phyloP scores from a whole-genome alignment of 2,113 vertebrate species.

The Macrotis lagotis region DNA sequence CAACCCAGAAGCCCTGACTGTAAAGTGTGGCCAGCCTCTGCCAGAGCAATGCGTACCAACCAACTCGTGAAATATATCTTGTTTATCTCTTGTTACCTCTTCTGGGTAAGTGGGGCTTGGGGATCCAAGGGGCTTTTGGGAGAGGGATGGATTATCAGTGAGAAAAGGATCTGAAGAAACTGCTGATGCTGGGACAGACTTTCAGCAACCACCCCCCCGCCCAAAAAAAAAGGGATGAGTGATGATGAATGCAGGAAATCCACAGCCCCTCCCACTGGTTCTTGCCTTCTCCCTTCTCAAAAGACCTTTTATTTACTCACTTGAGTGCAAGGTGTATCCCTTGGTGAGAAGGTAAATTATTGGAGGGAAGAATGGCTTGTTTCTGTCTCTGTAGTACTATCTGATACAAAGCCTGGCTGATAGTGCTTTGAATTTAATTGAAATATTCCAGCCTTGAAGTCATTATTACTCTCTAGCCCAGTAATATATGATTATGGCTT shows the following conservation, averaged over 20 bases:
- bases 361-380: neutral
- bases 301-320: neutral
- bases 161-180: neutral
- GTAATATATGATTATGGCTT: neutral
- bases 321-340: neutral
- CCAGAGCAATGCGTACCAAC: conserved; percentile 59
- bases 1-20: neutral
- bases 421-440: neutral
- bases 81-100: conserved; percentile 85
- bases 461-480: neutral
- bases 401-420: neutral
- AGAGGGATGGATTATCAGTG: neutral
- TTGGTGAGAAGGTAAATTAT: neutral
- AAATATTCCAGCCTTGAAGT: neutral
- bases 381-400: neutral
- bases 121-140: neutral
- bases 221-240: neutral
- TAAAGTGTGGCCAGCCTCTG: neutral
- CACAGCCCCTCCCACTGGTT: neutral
- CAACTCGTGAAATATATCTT: conserved; percentile 83
- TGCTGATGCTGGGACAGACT: neutral
- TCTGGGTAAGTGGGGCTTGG: conserved; percentile 83
- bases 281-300: neutral
- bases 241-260: neutral
- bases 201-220: neutral